phyloP scores from a whole-genome alignment of 2,797 vertebrate species.

The Tragelaphus eurycerus region DNA sequence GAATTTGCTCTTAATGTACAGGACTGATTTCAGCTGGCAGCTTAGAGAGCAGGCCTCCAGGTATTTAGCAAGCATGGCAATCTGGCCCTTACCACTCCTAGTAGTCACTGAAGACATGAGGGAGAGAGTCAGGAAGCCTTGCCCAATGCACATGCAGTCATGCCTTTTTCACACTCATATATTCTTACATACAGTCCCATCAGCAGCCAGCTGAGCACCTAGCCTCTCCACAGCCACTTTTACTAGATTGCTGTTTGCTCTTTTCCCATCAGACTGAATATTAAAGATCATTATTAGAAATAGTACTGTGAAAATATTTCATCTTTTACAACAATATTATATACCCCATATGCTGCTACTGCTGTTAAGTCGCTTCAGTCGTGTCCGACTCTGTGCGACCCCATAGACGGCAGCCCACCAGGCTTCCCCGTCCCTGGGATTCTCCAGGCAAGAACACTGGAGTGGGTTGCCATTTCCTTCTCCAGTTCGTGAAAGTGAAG shows the following conservation, averaged over 20 bases:
- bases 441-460: too few relatives aligned
- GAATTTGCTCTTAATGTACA: neutral
- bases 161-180: neutral
- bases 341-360: neutral
- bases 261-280: neutral
- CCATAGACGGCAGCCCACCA: too few relatives aligned
- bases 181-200: neutral
- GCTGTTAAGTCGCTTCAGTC: too few relatives aligned
- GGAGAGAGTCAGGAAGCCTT: neutral
- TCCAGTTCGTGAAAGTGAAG: too few relatives aligned
- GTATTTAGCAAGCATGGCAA: neutral
- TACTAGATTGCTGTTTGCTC: neutral
- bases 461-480: too few relatives aligned
- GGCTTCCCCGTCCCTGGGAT: too few relatives aligned
- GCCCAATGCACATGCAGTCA: neutral
- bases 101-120: neutral
- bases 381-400: too few relatives aligned
- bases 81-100: neutral
- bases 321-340: neutral
- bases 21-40: constrained; percentile 16
- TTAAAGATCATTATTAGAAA: neutral
- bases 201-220: neutral
- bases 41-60: neutral
- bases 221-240: neutral
- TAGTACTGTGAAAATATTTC: neutral